Evolutionary conservation across 2,113 vertebrate species (phyloP), one percentile per base, ranked within the genome.

Genomic region (Callionymus lyra): DNA sequence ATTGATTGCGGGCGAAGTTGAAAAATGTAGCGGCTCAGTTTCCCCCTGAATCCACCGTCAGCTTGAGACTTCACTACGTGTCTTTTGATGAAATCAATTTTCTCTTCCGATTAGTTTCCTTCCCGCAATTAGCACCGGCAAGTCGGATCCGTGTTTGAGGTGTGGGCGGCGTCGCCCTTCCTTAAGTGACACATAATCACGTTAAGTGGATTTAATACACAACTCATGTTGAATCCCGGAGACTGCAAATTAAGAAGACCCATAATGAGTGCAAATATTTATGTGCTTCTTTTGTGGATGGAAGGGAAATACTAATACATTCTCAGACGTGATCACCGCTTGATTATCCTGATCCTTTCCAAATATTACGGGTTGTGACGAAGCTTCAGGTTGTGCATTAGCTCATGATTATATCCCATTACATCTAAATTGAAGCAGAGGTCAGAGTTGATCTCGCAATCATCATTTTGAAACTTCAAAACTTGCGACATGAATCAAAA

Each of bases 1-100:
- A 92, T 92, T 87, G 89, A 92, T 92, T 90, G 82, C 83, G 82
- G 76, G 81, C 76, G 77, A 74, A 72, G 77, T 75, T 68, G 74
- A 72, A 82, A 84, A 84, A 80, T 73, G 47, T 46, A 53, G 41
- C 15, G 47, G 54, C 53, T 50, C 38, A n/a, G 41, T 58, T 56
- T 76, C 59, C 59, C 33, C 14, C 53, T 56, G 65, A 74, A 75
- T 67, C 64, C 76, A 50, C 51, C 44, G 63, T 64, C 65, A 31
- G 69, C 59, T 16, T 12, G 9, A 59, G 49, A 63, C 68, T 50
- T 68, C 56, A 55, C 45, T 70, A 8, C 63, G 52, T 71, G 49
- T 68, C 59, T 62, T 60, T 50, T 66, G 50, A 60, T 73, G 31
- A 51, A 77, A 72, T 76, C 56, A 37, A 57, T 77, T 66, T n/a